Base-by-base conservation (phyloP, 2,888 invertebrate species). In the Leptinotarsa peninsularis region DNA sequence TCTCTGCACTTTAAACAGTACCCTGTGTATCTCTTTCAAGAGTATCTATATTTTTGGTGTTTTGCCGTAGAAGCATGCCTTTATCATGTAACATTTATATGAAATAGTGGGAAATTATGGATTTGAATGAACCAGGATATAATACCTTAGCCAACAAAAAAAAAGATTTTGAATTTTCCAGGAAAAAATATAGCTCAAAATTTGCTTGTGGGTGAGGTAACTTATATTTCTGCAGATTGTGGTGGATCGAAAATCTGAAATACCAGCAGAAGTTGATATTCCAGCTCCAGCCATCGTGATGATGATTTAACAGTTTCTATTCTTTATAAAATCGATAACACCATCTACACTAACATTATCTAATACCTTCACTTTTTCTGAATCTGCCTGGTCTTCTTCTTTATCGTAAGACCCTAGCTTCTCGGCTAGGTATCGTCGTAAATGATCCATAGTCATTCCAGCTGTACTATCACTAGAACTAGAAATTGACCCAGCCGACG, bases 221-320 rank as follows among this genome's bases (percentile, higher is more conserved):
- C 80, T 98, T 93, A 87, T 97, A 98, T 86, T 98, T 96, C 82
- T 94, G 92, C 66, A 99, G 90, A 87, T 98, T 98, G 87, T 95
- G 92, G 87, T 98, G 99, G 97, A 96, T 27, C 98, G 93, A 87
- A 98, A 98, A 87, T 98, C 98, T 21, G 98, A 98, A 82, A 98
- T 98, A 52, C 98, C 98, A 73, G 97, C 97, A 84, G 96, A 95
- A 66, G 98, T 99, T 3, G 98, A 98, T 85, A 99, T 97, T 70
- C 98, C 98, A 81, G 98, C 98, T 77, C 98, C 98, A 76, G 97
- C 94, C 93, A 99, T 93, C 0, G 97, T 97, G 74, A 98, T 94
- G 73, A 98, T 93, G 83, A 96, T 96, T 86, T 93, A 93, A 85
- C 95, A 95, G 78, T 93, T 92, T 58, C 92, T 92, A 76, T 91